Evolutionary conservation across 2,797 vertebrate species (phyloP), one percentile per base, ranked within the genome.

Genomic region (Cuniculus paca): DNA sequence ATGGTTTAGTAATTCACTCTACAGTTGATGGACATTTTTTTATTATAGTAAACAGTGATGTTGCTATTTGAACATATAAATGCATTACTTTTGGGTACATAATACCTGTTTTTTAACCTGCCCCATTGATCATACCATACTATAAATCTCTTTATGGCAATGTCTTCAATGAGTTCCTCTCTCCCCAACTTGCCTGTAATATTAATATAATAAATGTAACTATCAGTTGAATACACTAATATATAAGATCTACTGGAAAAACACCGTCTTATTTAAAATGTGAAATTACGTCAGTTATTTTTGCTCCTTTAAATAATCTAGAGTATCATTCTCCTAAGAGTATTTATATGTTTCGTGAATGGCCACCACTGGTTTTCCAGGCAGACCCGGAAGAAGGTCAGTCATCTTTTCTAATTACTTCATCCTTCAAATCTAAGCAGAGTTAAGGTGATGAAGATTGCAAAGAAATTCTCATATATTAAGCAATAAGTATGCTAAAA

Each of bases 401-500:
- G 22, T 8, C 31, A 34, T 54, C 39, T 77, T 86, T 12, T 34
- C n/a, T 87, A 90, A 87, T 82, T 58, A 85, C 52, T 88, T 19
- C 28, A 56, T 42, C 68, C 78, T 83, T 94, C 63, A 58, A 54
- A 54, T 24, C 16, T 52, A 89, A 88, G 68, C 20, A 72, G 36
- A 84, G 45, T 72, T 78, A 48, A 86, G 63, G 58, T 75, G 68
- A 87, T 83, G 77, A 94, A 95, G 95, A 39, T 54, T 70, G 36
- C 39, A 72, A 68, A 81, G 75, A 39, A 88, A 54, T 56, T 60
- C 34, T 26, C n/a, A 2, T 86, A 90, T 61, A 83, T 96, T 83
- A 86, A 88, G 90, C 17, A 78, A 42, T 70, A 95, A 92, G 68
- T 94, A 83, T 70, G 42, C 72, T 95, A 54, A 86, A 77, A 85